phyloP scores from a whole-genome alignment of 2,888 invertebrate species.

The Acrobeloides nanus region DNA sequence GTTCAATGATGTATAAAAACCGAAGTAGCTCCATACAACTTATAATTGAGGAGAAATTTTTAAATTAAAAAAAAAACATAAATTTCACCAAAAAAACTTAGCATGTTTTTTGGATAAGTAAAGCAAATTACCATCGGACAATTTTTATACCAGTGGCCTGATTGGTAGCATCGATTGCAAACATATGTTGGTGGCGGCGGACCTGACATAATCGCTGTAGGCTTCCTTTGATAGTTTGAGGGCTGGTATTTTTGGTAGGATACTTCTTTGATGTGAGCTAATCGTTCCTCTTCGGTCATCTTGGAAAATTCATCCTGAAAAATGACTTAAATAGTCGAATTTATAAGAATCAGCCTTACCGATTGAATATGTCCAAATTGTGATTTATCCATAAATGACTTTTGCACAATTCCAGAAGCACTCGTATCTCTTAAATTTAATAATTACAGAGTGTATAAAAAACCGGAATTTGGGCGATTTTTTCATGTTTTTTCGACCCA shows the following conservation, averaged over 20 bases:
- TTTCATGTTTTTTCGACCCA: too few relatives aligned
- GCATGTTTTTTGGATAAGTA: background rate
- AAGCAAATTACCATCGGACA: slow-evolving; percentile 64
- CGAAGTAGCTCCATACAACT: too few relatives aligned
- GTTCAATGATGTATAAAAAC: too few relatives aligned
- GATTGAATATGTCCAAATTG: slow-evolving; percentile 11
- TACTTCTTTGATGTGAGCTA: slow-evolving; percentile 92
- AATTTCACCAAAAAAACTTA: too few relatives aligned
- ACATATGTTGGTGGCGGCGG: slow-evolving; percentile 82
- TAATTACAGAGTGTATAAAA: too few relatives aligned
- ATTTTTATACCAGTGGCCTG: slow-evolving; percentile 94
- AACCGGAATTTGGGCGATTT: too few relatives aligned
- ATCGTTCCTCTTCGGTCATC: slow-evolving; percentile 92
- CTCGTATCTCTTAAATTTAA: slow-evolving; percentile 21
- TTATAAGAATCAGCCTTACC: slow-evolving; percentile 7
- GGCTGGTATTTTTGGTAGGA: slow-evolving; percentile 94
- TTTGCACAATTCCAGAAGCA: slow-evolving; percentile 23
- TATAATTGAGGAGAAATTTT: too few relatives aligned
- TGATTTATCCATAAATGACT: background rate
- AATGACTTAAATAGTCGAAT: background rate
- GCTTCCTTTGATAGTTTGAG: slow-evolving; percentile 62
- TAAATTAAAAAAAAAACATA: too few relatives aligned
- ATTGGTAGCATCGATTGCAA: slow-evolving; percentile 86
- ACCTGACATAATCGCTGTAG: slow-evolving; percentile 65
- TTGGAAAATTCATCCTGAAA: slow-evolving; percentile 61